Conservation (phyloP, 1,140 invertebrate genomes). For the Diuraphis noxia region DNA sequence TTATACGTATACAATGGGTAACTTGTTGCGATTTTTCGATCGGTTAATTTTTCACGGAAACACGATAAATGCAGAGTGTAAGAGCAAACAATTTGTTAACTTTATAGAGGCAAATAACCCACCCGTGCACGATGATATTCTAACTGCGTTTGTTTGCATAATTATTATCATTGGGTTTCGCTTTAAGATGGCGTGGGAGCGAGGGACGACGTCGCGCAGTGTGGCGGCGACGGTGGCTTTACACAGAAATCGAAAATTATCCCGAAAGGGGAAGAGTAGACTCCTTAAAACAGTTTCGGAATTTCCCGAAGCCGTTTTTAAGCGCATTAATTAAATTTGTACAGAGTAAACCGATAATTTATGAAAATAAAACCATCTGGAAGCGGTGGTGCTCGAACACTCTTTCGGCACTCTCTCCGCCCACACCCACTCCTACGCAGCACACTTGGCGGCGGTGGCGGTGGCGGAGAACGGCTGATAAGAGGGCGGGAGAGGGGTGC, state of each 20-base stretch:
- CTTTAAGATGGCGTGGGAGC: not conserved
- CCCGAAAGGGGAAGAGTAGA: conserved; percentile 39
- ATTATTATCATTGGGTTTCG: conserved; percentile 19
- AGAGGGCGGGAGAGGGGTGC: conserved; percentile 29
- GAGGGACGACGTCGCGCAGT: not conserved
- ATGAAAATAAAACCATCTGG: conserved; percentile 56
- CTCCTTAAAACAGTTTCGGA: conserved; percentile 52
- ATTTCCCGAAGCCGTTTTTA: conserved; percentile 54
- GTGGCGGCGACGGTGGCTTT: conserved; percentile 9
- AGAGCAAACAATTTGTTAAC: conserved; percentile 19
- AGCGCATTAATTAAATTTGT: conserved; percentile 55
- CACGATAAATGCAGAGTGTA: not conserved
- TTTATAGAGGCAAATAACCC: not conserved
- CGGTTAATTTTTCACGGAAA: not conserved
- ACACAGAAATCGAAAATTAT: conserved; percentile 54
- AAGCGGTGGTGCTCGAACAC: conserved; percentile 43
- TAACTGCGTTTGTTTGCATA: not conserved
- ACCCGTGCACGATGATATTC: not conserved
- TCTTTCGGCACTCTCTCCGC: not conserved
- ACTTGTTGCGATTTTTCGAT: not conserved
- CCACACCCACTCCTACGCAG: not conserved
- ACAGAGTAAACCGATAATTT: conserved; percentile 56
- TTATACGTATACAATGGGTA: not conserved
- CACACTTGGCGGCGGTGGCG: not conserved
- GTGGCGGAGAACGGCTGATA: not conserved